Evolutionary conservation across 2,888 invertebrate species (phyloP).

Genomic region (Dugesia japonica): DNA sequence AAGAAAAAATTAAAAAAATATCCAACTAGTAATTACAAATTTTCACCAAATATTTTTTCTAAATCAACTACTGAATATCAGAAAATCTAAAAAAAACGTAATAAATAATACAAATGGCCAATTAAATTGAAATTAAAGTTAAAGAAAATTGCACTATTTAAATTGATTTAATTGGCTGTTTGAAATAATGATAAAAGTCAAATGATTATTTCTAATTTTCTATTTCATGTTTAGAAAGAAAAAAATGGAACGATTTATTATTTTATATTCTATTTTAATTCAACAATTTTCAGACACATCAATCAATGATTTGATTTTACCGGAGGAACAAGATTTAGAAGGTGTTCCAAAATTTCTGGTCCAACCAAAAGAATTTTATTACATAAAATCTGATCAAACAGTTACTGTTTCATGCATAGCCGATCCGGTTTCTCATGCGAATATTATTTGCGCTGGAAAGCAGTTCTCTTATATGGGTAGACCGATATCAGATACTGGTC

Average conservation of each 20-base stretch:
- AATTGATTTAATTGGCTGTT: not conserved
- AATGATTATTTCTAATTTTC: no score
- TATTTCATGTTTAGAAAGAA: no score
- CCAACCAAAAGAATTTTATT: not conserved
- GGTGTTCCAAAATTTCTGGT: not conserved
- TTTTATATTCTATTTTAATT: not conserved
- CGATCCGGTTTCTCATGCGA: not conserved
- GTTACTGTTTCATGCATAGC: not conserved
- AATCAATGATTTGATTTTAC: not conserved
- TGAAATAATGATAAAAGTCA: no score
- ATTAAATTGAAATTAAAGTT: not conserved
- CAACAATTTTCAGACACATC: not conserved
- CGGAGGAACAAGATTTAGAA: not conserved
- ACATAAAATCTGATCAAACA: not conserved
- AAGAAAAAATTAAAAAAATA: no score
- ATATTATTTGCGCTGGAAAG: slow-evolving; percentile 1
- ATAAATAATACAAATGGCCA: no score
- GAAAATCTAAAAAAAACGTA: no score
- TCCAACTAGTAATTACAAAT: no score
- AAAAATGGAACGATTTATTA: not conserved
- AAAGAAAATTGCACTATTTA: not conserved
- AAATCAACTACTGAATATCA: no score
- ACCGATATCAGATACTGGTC: not conserved
- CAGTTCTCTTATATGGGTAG: not conserved
- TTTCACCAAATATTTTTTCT: no score